These are phyloP conservation scores for Centrocercus urophasianus DNA, from an alignment of 2,113 vertebrate species.

Conservation along the genomic window DNA sequence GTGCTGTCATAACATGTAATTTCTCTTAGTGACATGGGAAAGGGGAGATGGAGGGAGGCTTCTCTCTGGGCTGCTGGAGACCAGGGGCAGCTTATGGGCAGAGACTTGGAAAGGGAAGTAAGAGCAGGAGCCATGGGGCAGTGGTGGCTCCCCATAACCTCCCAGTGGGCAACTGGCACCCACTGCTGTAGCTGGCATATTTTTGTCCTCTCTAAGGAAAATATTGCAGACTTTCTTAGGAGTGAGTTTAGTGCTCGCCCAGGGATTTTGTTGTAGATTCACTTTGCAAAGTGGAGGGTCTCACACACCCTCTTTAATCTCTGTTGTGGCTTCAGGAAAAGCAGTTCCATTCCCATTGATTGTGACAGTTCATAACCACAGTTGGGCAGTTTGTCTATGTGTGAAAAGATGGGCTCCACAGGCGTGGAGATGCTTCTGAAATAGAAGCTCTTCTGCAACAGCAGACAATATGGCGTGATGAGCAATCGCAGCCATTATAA, in stretches of 20 bases:
- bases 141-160: neutral
- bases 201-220: neutral
- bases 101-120: rapidly evolving
- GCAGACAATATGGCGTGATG: neutral
- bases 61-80: neutral
- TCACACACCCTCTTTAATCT: neutral
- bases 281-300: neutral
- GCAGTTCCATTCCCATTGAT: neutral
- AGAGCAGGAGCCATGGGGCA: rapidly evolving
- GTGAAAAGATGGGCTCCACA: neutral
- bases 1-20: neutral
- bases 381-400: neutral
- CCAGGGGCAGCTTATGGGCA: rapidly evolving
- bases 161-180: too few species aligned
- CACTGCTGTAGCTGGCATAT: too few species aligned
- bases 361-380: too few species aligned
- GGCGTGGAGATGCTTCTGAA: neutral
- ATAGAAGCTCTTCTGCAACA: neutral
- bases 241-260: neutral
- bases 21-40: rapidly evolving
- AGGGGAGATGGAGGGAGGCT: neutral
- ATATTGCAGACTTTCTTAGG: neutral
- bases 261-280: neutral
- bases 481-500: rapidly evolving
- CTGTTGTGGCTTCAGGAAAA: neutral